phyloP scores from a whole-genome alignment of 2,113 vertebrate species.

The Chinchilla lanigera region DNA sequence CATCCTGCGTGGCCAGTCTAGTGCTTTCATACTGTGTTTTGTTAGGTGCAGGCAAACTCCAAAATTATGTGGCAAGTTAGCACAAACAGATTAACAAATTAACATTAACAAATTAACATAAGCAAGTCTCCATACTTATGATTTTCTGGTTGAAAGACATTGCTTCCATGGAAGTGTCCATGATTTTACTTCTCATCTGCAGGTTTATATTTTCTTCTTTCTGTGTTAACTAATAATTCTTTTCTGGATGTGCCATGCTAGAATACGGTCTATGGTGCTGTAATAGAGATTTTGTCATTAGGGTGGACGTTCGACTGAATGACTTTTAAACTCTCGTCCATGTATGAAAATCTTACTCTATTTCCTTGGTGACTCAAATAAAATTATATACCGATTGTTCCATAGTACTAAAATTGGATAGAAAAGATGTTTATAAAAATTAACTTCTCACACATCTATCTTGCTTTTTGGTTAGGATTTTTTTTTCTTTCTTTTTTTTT shows the following conservation, averaged over 20 bases:
- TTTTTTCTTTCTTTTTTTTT: no score
- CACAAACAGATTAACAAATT: no score
- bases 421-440: neutral
- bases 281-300: conserved; percentile 14
- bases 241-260: neutral
- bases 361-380: conserved; percentile 46
- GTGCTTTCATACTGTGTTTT: neutral
- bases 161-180: neutral
- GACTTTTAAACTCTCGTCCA: neutral
- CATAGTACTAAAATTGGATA: neutral
- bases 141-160: conserved; percentile 55
- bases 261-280: neutral
- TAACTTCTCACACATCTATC: neutral
- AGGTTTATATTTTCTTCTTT: conserved; percentile 10
- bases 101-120: no score
- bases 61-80: conserved; percentile 45
- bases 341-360: conserved; percentile 7
- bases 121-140: neutral
- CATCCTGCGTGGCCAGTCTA: neutral
- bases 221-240: neutral
- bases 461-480: neutral
- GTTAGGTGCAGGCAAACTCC: neutral
- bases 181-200: conserved; percentile 24
- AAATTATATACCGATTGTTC: conserved; percentile 43
- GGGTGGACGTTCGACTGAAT: neutral